These are phyloP conservation scores for Brachyalestes nurse DNA, from an alignment of 2,797 vertebrate genomes.

Conservation along the genomic window DNA sequence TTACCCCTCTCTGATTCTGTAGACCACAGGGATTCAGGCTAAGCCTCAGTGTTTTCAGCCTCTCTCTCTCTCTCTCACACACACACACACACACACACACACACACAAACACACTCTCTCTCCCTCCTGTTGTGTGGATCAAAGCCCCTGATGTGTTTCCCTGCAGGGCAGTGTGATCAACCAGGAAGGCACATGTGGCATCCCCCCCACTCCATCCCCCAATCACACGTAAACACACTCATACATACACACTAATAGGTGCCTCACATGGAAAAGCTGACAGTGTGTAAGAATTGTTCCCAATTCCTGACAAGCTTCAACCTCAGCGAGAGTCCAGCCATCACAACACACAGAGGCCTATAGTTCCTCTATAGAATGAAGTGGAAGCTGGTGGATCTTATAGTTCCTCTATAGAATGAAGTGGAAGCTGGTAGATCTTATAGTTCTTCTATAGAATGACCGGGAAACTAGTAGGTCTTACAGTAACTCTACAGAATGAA, in stretches of 20 bases:
- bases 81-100: no score
- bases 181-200: conserved; percentile 30
- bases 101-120: conserved; percentile 13
- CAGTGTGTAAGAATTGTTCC: neutral
- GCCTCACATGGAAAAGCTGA: neutral
- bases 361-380: no score
- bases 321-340: no score
- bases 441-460: no score
- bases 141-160: conserved; percentile 50
- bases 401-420: no score
- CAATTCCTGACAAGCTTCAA: neutral
- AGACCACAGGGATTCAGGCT: conserved; percentile 36
- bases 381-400: no score
- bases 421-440: no score
- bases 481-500: no score
- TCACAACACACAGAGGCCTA: no score
- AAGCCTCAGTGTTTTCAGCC: conserved; percentile 17
- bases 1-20: conserved; percentile 29
- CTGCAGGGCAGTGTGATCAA: conserved; percentile 51
- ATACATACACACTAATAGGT: neutral
- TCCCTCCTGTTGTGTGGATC: conserved; percentile 43
- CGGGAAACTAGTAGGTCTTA: no score
- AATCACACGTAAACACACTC: conserved; percentile 28
- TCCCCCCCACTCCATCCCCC: neutral
- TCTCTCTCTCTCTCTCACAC: neutral